phyloP scores from a whole-genome alignment of 2,113 vertebrate genomes.

The Xiphophorus maculatus region DNA sequence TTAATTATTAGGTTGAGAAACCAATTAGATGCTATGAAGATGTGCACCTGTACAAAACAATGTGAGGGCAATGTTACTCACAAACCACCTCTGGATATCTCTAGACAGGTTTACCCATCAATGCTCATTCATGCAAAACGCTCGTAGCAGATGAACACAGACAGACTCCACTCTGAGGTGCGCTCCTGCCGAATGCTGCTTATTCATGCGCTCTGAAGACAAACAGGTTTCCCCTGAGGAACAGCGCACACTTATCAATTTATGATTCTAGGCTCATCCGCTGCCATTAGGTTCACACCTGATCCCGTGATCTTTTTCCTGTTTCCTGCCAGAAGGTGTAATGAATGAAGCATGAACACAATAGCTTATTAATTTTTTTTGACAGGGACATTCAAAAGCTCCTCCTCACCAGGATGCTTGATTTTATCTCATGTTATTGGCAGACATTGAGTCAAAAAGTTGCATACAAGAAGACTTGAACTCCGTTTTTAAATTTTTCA shows the following conservation, averaged over 20 bases:
- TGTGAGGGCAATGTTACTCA: conserved; percentile 2
- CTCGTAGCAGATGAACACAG: conserved; percentile 27
- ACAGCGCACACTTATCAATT: not conserved
- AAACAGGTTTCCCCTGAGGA: conserved; percentile 31
- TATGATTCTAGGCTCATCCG: conserved; percentile 6
- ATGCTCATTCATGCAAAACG: conserved; percentile 35
- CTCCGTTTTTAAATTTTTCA: conserved; percentile 8
- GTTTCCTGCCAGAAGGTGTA: not conserved
- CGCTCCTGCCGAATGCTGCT: conserved; percentile 27
- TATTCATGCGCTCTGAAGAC: conserved; percentile 40
- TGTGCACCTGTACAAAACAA: not conserved
- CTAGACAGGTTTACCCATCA: not conserved
- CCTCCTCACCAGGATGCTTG: not conserved
- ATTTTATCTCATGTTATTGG: not conserved
- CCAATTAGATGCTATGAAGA: not conserved
- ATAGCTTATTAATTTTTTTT: conserved; percentile 13
- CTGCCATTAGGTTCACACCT: conserved; percentile 35
- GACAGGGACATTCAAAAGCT: conserved; percentile 8
- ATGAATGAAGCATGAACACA: conserved; percentile 56
- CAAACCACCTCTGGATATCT: not conserved
- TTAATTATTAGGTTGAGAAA: no score
- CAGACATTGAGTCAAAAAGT: not conserved
- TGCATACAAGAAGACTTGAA: not conserved
- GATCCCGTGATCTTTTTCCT: conserved; percentile 24
- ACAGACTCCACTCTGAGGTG: conserved; percentile 26